Base-by-base conservation (phyloP, 2,113 vertebrate genomes). In the Elephas maximus region DNA sequence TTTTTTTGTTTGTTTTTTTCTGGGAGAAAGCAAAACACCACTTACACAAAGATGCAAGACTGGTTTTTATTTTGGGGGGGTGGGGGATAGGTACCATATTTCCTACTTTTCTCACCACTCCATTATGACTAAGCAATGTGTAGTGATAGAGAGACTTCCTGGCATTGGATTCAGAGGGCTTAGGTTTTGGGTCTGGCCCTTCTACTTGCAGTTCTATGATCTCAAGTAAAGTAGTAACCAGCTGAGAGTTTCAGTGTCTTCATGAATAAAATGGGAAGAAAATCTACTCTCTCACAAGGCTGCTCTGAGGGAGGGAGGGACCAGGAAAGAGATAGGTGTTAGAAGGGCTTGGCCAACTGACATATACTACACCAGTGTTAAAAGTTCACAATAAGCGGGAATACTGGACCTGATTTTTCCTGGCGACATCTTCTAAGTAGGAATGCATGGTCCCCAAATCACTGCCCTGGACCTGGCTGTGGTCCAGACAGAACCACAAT, bases 291-390 rank as follows among this genome's bases (percentile, higher is more conserved):
- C 12, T 74, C 74, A 74, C 33, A 44, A 15, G 51, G 26, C 51
- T 90, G 23, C 10, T 23, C 3, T 62, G 37, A 37, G 37, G 37
- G 53, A 62, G 57, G 51, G n/a, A 76, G 23, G 33, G 7, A 12
- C n/a, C 74, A 60, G 74, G 5, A 8, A 79, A 44, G 71, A 69
- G 10, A 37, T 18, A 23, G 1, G 11, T 21, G 1, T 8, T 21
- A 33, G 30, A 45, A 37, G 8, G 73, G 45, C 20, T 17, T 45
- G 53, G 24, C 26, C 18, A 74, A 53, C 57, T 73, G 20, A 15
- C 6, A 0, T 14, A 6, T 5, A 18, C 14, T 6, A 24, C 37
- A 51, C 1, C 8, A 17, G 10, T 8, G 26, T 62, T 21, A 71
- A 84, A 17, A 74, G 18, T 28, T 80, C 18, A 67, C 48, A 60